phyloP scores from a whole-genome alignment of 2,888 invertebrate species.

The Lochmaea capreae region DNA sequence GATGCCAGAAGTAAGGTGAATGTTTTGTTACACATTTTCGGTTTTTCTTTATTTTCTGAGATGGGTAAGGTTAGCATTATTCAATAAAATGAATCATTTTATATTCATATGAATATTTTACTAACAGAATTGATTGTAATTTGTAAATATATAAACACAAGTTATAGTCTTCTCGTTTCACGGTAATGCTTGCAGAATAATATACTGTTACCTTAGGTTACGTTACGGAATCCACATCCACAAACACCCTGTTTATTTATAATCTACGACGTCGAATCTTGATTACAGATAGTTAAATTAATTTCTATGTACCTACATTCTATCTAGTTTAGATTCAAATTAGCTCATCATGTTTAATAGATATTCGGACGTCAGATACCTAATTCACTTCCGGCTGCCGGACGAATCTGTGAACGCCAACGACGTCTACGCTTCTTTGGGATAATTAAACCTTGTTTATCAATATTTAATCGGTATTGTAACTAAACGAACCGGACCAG shows the following conservation, averaged over 20 bases:
- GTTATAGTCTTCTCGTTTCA: too few species aligned
- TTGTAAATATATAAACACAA: too few species aligned
- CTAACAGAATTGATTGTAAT: too few species aligned
- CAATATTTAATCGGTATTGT: background rate
- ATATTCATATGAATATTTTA: too few species aligned
- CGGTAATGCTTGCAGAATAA: too few species aligned
- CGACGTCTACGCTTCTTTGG: background rate
- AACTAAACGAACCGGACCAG: background rate
- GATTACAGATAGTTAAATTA: conserved; percentile 24
- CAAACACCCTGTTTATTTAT: background rate
- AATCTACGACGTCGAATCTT: conserved; percentile 8
- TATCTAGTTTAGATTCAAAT: conserved; percentile 23
- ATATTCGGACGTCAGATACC: conserved; percentile 25
- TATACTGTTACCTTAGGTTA: too few species aligned
- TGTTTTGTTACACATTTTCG: too few species aligned
- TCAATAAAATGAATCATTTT: too few species aligned
- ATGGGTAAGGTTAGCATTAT: too few species aligned
- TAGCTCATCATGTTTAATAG: conserved; percentile 27
- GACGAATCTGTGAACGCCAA: background rate
- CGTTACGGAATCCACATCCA: too few species aligned
- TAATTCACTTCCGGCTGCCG: conserved; percentile 25
- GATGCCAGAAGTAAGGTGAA: too few species aligned
- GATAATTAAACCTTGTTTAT: background rate
- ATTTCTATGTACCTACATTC: conserved; percentile 17
- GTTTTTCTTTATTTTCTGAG: too few species aligned